phyloP scores from a whole-genome alignment of 2,888 invertebrate species.

The Lasioglossum figueresi region DNA sequence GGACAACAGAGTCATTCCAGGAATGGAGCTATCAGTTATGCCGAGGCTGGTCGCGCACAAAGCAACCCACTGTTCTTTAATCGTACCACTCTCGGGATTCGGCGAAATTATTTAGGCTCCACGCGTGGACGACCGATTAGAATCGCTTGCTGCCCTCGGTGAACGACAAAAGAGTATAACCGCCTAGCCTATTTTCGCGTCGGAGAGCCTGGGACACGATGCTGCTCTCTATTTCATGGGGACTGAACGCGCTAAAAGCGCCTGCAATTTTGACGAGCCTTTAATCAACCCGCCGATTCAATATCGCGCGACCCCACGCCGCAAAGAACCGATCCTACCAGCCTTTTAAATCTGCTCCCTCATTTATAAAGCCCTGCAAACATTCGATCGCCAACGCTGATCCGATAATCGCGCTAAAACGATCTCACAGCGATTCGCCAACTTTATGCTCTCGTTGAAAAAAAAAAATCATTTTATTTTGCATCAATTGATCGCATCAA shows the following conservation, averaged over 20 bases:
- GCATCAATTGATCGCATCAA: no score
- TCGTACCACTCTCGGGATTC: background rate
- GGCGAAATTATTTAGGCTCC: slow-evolving; percentile 1
- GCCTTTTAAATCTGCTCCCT: background rate
- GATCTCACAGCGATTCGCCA: background rate
- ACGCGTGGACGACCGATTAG: slow-evolving; percentile 30
- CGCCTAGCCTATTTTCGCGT: slow-evolving; percentile 17
- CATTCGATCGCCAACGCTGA: background rate
- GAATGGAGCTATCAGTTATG: slow-evolving; percentile 11
- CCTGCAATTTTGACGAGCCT: slow-evolving; percentile 55
- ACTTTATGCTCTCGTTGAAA: background rate
- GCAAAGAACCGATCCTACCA: slow-evolving; percentile 21
- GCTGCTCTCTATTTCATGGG: slow-evolving; percentile 36
- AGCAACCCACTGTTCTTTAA: slow-evolving; percentile 1
- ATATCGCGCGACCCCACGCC: slow-evolving; percentile 40
- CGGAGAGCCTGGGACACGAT: background rate
- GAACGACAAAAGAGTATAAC: slow-evolving; percentile 12
- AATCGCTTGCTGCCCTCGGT: slow-evolving; percentile 12
- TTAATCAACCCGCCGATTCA: slow-evolving; percentile 52
- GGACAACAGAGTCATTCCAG: background rate
- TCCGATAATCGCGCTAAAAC: background rate
- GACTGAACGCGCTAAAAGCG: slow-evolving; percentile 7
- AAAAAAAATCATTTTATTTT: no score
- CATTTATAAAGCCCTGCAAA: background rate
- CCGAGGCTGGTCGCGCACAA: background rate